Evolutionary conservation across 2,797 vertebrate species (phyloP), one percentile per base, ranked within the genome.

Genomic region (Tokudaia muenninki): DNA sequence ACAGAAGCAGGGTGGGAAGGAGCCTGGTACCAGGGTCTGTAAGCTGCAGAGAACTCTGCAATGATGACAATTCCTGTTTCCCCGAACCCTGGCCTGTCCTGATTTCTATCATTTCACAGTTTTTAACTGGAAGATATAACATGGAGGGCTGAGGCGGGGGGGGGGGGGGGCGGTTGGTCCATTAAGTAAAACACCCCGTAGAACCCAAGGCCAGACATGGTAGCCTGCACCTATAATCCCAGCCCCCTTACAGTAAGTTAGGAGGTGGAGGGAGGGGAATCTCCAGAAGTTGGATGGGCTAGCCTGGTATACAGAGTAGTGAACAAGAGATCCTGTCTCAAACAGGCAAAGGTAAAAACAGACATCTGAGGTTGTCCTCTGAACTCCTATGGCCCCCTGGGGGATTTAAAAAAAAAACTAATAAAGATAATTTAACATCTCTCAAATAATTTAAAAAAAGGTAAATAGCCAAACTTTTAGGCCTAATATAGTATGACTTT

Each of bases 101-200:
- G 16, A 17, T 29, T 74, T 26, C 12, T 26, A 41, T 88, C 61
- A 12, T 72, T 65, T 86, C 65, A 50, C 31, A 22, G 2, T 77
- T 86, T 92, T 92, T 82, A 80, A 87, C 44, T 67, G 61, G 59
- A 87, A 93, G 92, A 81, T 34, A n/a, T 31, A 44, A 41, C 41
- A 34, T 21, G 19, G 72, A 89, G 44, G 74, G n/a, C 19, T 47
- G 34, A 31, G 63, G n/a, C n/a, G n/a, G n/a, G n/a, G n/a, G n/a
- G n/a, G n/a, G n/a, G n/a, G 8, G 31, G 63, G 24, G 50, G n/a
- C 12, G 16, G 1, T 24, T 41, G 24, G 2, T 24, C 29, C 26
- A 57, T 52, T 83, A 84, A 61, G 26, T 9, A 61, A 61, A 61
- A 41, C 26, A 17, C 52, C 41, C 86, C n/a, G 6, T 24, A 59